These are phyloP conservation scores for Sebastes vulpes DNA, from an alignment of 2,797 vertebrate species.

Conservation along the genomic window DNA sequence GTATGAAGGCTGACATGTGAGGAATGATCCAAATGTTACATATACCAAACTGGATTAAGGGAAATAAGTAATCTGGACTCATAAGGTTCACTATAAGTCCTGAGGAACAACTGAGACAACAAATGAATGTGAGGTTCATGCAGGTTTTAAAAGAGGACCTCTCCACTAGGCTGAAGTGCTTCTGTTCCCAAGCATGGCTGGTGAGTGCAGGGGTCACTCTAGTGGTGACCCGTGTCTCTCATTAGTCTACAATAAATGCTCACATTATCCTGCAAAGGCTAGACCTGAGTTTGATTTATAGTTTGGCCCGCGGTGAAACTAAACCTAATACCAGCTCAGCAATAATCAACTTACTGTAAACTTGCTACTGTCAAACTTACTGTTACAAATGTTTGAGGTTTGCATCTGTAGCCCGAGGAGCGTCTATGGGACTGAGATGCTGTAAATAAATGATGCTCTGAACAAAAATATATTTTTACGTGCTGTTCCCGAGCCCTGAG, in stretches of 20 bases:
- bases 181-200: conserved; percentile 7
- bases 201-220: conserved; percentile 29
- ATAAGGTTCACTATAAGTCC: conserved; percentile 29
- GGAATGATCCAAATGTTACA: conserved; percentile 41
- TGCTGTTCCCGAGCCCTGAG: conserved; percentile 1
- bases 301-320: conserved; percentile 62
- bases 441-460: conserved; percentile 38
- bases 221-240: conserved; percentile 59
- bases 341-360: conserved; percentile 81
- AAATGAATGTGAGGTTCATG: conserved; percentile 33
- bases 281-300: conserved; percentile 73
- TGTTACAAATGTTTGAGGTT: conserved; percentile 57
- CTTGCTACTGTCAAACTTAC: conserved; percentile 46
- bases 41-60: conserved; percentile 22
- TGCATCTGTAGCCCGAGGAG: conserved; percentile 40
- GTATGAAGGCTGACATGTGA: background rate
- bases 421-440: conserved; percentile 14
- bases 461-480: conserved; percentile 34
- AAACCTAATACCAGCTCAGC: conserved; percentile 74
- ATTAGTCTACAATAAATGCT: conserved; percentile 79
- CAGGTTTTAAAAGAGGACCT: conserved; percentile 42
- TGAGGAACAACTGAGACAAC: conserved; percentile 41
- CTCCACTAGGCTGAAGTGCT: conserved; percentile 28
- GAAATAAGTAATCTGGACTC: conserved; percentile 44
- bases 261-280: conserved; percentile 65